These are phyloP conservation scores for Neolamprologus modestus DNA, from an alignment of 2,113 vertebrate species.

Conservation along the genomic window DNA sequence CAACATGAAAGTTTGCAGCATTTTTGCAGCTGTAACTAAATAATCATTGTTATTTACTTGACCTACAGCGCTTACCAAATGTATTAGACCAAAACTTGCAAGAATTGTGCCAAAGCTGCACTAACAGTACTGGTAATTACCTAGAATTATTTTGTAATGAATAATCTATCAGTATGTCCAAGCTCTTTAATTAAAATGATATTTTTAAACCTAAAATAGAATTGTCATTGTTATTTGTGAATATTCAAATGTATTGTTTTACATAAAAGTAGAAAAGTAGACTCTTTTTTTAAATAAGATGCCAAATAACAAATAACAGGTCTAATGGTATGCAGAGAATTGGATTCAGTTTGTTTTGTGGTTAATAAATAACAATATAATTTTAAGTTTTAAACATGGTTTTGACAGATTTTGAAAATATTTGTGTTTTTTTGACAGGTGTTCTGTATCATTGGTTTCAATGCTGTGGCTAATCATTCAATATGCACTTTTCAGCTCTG, in stretches of 20 bases:
- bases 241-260: not conserved
- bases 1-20: not conserved
- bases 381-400: not conserved
- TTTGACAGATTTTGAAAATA: not conserved
- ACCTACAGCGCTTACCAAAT: not conserved
- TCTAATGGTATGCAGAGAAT: not conserved
- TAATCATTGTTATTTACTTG: not conserved
- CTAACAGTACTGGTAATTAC: not conserved
- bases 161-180: not conserved
- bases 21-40: not conserved
- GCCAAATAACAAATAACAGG: not conserved
- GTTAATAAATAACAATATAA: not conserved
- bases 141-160: not conserved
- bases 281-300: not conserved
- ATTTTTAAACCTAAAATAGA: not conserved
- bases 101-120: not conserved
- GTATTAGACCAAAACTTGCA: not conserved
- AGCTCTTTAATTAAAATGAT: not conserved
- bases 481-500: not conserved
- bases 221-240: not conserved
- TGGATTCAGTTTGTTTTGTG: not conserved
- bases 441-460: not conserved
- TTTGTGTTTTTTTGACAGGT: not conserved
- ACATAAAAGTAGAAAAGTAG: not conserved
- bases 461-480: not conserved